Percentiles rank a stretch among this genome's conserved stretches.
Conservation (phyloP, 2,888 invertebrate species). For the Coremacera marginata region DNA sequence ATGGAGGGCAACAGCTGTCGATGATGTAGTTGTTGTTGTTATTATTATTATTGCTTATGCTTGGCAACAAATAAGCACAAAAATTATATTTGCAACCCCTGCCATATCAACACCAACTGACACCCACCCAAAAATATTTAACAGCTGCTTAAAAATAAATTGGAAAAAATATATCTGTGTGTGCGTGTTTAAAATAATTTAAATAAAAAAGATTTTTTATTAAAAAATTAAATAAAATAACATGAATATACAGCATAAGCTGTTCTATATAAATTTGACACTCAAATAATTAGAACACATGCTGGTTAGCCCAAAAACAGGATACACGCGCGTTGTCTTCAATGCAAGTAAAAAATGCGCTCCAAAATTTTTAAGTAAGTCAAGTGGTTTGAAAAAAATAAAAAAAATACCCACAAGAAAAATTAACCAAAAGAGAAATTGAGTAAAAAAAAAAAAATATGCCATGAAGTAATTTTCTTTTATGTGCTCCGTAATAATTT, state of each 20-base stretch:
- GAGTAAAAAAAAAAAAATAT: not conserved
- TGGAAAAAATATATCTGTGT: not conserved
- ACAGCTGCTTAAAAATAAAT: conserved; percentile 25
- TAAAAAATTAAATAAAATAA: not conserved
- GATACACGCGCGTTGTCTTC: too few relatives aligned
- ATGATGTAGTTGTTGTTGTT: too few relatives aligned
- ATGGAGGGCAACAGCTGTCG: too few relatives aligned
- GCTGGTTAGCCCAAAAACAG: not conserved
- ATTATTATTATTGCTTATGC: too few relatives aligned
- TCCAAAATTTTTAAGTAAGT: not conserved
- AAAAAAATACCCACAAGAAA: not conserved
- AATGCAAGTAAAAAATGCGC: too few relatives aligned
- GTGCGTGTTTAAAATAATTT: not conserved
- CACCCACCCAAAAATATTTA: conserved; percentile 4
- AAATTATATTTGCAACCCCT: too few relatives aligned
- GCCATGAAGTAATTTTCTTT: conserved; percentile 22
- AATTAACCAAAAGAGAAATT: not conserved
- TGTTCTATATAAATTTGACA: too few relatives aligned
- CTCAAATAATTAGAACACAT: not conserved
- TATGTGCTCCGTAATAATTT: conserved; percentile 58
- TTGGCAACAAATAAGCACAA: too few relatives aligned
- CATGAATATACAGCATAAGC: not conserved
- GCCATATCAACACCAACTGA: not conserved
- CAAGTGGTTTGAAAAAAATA: not conserved
- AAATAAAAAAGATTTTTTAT: not conserved